phyloP scores from a whole-genome alignment of 2,113 vertebrate genomes.

The Proteles cristata region DNA sequence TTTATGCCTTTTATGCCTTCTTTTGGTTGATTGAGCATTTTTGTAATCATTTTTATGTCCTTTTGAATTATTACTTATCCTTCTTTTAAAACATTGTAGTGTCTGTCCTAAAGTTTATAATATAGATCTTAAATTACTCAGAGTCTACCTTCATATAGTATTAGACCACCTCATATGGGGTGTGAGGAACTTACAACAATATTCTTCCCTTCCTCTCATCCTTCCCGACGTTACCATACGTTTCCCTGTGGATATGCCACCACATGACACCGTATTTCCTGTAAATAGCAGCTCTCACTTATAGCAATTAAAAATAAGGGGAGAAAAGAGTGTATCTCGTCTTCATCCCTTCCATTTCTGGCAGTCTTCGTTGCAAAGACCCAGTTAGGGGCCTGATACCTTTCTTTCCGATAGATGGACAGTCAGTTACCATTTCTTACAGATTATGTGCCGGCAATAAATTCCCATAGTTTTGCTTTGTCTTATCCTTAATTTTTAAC shows the following conservation, averaged over 20 bases:
- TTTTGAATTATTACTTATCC: neutral
- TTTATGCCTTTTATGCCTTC: neutral
- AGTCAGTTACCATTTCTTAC: fast-evolving
- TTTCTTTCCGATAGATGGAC: neutral
- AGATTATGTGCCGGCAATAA: neutral
- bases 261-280: neutral
- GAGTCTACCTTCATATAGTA: neutral
- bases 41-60: neutral
- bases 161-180: neutral
- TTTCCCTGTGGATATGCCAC: fast-evolving
- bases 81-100: neutral
- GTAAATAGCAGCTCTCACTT: neutral
- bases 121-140: neutral
- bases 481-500: neutral
- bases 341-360: neutral
- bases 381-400: neutral
- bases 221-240: neutral
- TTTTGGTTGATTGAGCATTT: neutral
- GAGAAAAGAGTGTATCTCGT: neutral
- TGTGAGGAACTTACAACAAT: neutral
- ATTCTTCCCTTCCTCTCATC: neutral
- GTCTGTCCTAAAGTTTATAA: neutral
- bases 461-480: neutral
- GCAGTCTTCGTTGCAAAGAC: neutral
- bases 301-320: neutral